Evolutionary conservation across 1,140 invertebrate genomes (phyloP).

Genomic region (Samia ricini): DNA sequence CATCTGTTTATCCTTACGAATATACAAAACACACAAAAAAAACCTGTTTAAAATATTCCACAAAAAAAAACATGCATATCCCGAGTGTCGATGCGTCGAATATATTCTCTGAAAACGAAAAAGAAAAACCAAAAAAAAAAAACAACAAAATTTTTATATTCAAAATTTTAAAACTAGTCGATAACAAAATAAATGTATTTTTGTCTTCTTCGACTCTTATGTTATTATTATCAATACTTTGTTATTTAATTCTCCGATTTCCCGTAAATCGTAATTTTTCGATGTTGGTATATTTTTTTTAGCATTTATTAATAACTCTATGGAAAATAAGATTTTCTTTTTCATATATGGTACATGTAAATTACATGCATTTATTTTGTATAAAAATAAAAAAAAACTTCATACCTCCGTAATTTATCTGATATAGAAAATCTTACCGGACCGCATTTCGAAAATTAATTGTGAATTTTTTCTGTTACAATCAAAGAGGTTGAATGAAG

Average conservation of each 20-base stretch:
- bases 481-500: conserved; percentile 58
- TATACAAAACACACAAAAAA: conserved; percentile 14
- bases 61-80: conserved; percentile 61
- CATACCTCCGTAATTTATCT: conserved; percentile 37
- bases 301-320: conserved; percentile 44
- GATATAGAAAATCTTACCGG: conserved; percentile 45
- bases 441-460: conserved; percentile 54
- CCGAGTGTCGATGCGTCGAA: conserved; percentile 58
- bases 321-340: conserved; percentile 38
- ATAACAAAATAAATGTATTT: conserved; percentile 50
- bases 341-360: neutral
- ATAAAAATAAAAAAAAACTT: conserved; percentile 43
- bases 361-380: conserved; percentile 64
- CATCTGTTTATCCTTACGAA: conserved; percentile 15
- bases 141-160: conserved; percentile 72
- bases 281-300: conserved; percentile 63
- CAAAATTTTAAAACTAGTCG: conserved; percentile 74
- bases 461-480: neutral
- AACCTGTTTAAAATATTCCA: conserved; percentile 21
- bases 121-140: conserved; percentile 46
- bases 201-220: conserved; percentile 36
- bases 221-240: conserved; percentile 42
- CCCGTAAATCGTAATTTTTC: conserved; percentile 38
- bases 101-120: conserved; percentile 43
- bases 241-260: neutral